Evolutionary conservation across 2,797 vertebrate genomes (phyloP), one percentile per base, ranked within the genome.

Genomic region (Decapterus maruadsi): DNA sequence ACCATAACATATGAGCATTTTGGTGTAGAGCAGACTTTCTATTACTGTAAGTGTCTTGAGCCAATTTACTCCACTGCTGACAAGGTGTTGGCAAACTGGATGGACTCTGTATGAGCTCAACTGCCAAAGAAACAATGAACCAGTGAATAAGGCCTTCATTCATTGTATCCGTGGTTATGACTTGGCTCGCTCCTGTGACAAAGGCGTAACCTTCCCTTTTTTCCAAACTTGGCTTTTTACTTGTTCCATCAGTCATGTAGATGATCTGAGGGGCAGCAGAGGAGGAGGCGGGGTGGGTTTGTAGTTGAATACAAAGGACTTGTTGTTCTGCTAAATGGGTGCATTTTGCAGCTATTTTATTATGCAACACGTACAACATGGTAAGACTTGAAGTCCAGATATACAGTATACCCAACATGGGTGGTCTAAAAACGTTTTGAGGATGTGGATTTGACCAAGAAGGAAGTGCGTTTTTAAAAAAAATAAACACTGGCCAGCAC

Each of bases 61-160:
- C 26, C 54, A 75, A 5, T 74, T 75, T n/a, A 40, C 38, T 67
- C 55, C 40, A 71, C 12, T 4, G 22, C 45, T 67, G 63, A 77
- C 4, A 12, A 70, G 13, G 8, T 40, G 20, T 43, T 68, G 64
- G 85, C 36, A 71, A 72, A 77, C 65, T 56, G 46, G 72, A 60
- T 57, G 72, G 65, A 60, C 57, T 75, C 63, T 80, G 4, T 51
- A 22, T 46, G n/a, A 60, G 53, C 12, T 8, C 40, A 13, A 8
- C 63, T 78, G 68, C 80, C 72, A 20, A 75, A 9, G 60, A 81
- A 77, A 87, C 64, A 85, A 84, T 78, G 54, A 82, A 60, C 11
- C 64, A 46, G 13, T 63, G 63, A 90, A 90, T 67, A 90, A 75
- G 29, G 57, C 56, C 82, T 89, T 89, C 82, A 80, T 87, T 88